phyloP scores from a whole-genome alignment of 2,888 invertebrate species.

The Epistrophe grossulariae region DNA sequence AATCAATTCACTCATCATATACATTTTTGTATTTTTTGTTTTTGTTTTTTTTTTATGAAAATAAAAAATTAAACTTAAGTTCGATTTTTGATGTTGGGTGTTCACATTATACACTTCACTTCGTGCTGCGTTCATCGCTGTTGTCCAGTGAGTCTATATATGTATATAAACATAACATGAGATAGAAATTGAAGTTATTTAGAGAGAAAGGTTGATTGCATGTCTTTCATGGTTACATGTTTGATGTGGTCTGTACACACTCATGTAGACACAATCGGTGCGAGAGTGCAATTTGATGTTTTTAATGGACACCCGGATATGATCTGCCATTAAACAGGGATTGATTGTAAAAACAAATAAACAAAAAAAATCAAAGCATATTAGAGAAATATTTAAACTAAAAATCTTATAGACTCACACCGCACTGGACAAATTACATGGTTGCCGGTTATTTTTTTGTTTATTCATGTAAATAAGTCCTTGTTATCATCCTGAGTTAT shows the following conservation, averaged over 20 bases:
- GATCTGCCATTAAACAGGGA: constrained; percentile 41
- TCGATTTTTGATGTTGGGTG: constrained; percentile 17
- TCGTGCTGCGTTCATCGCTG: neutral
- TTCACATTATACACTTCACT: neutral
- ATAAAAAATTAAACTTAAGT: constrained; percentile 38
- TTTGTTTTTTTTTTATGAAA: neutral
- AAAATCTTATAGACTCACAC: neutral
- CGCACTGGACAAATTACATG: neutral
- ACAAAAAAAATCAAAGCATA: constrained; percentile 6
- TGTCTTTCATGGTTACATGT: constrained; percentile 64
- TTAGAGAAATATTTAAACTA: neutral
- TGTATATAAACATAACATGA: neutral
- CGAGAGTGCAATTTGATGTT: constrained; percentile 73
- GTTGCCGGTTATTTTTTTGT: neutral
- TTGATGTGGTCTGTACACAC: constrained; percentile 50
- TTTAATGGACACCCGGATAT: constrained; percentile 72
- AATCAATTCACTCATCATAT: constrained; percentile 58
- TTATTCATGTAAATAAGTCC: too few relatives aligned
- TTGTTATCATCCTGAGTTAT: neutral
- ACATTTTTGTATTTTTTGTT: constrained; percentile 1
- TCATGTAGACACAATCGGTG: constrained; percentile 57
- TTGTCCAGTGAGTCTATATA: neutral
- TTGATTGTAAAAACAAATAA: constrained; percentile 17
- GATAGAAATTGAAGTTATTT: constrained; percentile 37
- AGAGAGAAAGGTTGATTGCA: constrained; percentile 61